Conservation (phyloP, 2,113 vertebrate genomes). For the Ochotona princeps region DNA sequence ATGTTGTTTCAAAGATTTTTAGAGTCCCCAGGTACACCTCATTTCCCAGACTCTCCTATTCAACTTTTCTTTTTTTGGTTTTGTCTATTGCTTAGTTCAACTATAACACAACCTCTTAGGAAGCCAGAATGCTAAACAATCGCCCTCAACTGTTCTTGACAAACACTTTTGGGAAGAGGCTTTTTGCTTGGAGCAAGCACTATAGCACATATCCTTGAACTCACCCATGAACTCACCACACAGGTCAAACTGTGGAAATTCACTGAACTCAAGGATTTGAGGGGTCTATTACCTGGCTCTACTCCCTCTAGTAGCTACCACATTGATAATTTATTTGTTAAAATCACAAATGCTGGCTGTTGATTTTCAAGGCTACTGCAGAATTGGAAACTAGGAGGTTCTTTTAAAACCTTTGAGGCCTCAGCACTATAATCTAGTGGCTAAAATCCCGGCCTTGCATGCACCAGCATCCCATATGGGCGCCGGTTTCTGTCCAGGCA, state of each 20-base stretch:
- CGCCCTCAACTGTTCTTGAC: slow-evolving; percentile 5
- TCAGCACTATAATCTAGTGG: too few relatives aligned
- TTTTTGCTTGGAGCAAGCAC: not conserved
- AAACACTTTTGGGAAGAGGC: not conserved
- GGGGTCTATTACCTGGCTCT: not conserved
- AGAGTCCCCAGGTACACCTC: not conserved
- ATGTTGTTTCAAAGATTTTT: not conserved
- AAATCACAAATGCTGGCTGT: not conserved
- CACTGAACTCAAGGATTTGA: not conserved
- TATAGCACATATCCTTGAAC: not conserved
- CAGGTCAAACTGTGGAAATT: not conserved
- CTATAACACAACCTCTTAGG: not conserved
- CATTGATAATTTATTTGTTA: not conserved
- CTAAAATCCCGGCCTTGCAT: too few relatives aligned
- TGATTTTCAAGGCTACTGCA: not conserved
- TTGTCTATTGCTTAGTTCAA: not conserved
- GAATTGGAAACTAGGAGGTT: not conserved
- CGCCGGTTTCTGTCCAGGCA: too few relatives aligned
- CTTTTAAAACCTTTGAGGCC: not conserved
- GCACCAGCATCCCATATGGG: too few relatives aligned
- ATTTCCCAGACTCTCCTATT: not conserved
- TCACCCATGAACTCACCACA: not conserved
- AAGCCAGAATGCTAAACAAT: slow-evolving; percentile 24
- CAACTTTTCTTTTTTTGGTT: not conserved
- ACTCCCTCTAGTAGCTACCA: not conserved